Evolutionary conservation across 2,113 vertebrate genomes (phyloP), one percentile per base, ranked within the genome.

Genomic region (Heloderma charlesbogerti): DNA sequence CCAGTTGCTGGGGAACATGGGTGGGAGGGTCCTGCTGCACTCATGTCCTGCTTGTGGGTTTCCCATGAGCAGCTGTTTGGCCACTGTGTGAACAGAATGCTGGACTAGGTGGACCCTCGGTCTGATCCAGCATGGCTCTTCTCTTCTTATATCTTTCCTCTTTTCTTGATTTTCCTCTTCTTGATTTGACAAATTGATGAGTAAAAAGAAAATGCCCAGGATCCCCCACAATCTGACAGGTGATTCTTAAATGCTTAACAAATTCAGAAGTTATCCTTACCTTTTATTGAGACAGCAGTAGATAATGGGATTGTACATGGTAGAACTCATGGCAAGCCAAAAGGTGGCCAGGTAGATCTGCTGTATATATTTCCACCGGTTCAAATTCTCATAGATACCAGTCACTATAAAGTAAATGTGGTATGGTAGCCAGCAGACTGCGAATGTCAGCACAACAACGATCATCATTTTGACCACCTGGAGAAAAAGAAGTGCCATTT

Each of bases 391-490:
- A 87, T 98, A 98, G 82, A 99, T 96, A 0, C 98, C 98, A 9
- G 97, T 98, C 91, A 98, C 96, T 45, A 99, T 98, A 97, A 99
- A 99, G 95, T 99, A 99, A 95, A 98, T 84, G 71, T 99, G 99
- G 83, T 99, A 99, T 15, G 99, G 99, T 92, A 99, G 97, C 99
- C 99, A 99, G 96, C 99, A 99, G 95, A 99, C 94, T 13, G 99
- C 99, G 95, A 99, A 99, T 77, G 98, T 99, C 96, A 99, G 96
- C 92, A 99, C 98, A 0, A 99, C 99, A 20, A 99, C 98, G 91
- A 99, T 99, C 99, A 99, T 99, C 99, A 99, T 99, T 97, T 99
- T 99, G 91, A 99, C 99, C 93, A 99, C 98, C 99, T 99, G 96
- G 43, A 90, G 92, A 93, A 94, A 92, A 45, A 93, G 92, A 27